Conservation (phyloP, 2,797 vertebrate genomes). For the Spheniscus humboldti region DNA sequence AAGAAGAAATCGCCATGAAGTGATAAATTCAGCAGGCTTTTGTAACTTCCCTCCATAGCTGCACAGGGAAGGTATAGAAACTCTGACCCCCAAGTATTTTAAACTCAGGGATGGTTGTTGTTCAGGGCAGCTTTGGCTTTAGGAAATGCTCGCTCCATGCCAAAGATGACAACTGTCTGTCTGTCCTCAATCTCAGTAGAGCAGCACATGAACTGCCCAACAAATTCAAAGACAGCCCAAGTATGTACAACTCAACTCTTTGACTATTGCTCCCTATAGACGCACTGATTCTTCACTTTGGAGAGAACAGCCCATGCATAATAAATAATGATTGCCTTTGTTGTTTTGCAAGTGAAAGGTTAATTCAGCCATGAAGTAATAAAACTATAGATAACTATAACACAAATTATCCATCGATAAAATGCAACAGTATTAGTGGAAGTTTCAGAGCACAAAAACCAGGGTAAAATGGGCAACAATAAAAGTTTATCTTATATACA, state of each 20-base stretch:
- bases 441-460: background rate
- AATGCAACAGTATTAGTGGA: fast-evolving
- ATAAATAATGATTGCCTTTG: background rate
- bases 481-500: background rate
- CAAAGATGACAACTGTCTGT: background rate
- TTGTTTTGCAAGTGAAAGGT: background rate
- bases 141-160: background rate
- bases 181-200: background rate
- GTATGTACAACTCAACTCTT: background rate
- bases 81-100: background rate
- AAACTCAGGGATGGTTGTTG: background rate
- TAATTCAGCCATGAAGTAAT: background rate
- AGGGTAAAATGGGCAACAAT: background rate
- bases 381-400: background rate
- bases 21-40: background rate
- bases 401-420: background rate
- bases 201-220: background rate
- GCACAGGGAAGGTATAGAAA: background rate
- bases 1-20: background rate
- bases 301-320: background rate
- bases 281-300: background rate
- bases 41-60: background rate
- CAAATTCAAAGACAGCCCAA: background rate
- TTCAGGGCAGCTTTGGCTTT: background rate
- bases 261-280: background rate